These are phyloP conservation scores for Drosophila parthenogenetica DNA, from an alignment of 2,888 invertebrate species.

Conservation along the genomic window DNA sequence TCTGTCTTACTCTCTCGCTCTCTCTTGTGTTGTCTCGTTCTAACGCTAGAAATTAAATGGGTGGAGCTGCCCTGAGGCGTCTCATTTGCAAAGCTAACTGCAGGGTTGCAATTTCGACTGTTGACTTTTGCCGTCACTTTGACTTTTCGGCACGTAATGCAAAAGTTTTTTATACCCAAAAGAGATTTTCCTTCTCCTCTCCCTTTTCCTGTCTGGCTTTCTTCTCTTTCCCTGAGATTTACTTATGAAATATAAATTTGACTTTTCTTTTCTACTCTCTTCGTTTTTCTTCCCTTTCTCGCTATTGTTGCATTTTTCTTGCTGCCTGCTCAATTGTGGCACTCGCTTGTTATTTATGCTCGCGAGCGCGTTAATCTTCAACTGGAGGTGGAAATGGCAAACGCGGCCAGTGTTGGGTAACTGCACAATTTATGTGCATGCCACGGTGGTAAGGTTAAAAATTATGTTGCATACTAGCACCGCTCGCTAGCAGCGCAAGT, in stretches of 20 bases:
- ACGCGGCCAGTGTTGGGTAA: slow-evolving; percentile 48
- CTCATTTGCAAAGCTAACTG: slow-evolving; percentile 53
- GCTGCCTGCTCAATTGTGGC: slow-evolving; percentile 64
- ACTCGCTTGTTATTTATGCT: slow-evolving; percentile 71
- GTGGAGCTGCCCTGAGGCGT: slow-evolving; percentile 23
- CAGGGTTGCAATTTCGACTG: slow-evolving; percentile 70
- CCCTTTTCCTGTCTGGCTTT: not conserved
- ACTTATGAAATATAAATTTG: slow-evolving; percentile 76
- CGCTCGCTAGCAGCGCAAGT: slow-evolving; percentile 31
- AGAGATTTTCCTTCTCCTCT: not conserved
- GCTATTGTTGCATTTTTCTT: slow-evolving; percentile 47
- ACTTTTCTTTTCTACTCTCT: slow-evolving; percentile 25
- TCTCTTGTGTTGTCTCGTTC: not conserved
- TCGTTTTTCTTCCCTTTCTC: not conserved
- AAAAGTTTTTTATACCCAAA: slow-evolving; percentile 47
- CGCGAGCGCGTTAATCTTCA: slow-evolving; percentile 64
- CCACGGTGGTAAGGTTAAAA: slow-evolving; percentile 63
- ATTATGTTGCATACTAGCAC: slow-evolving; percentile 62
- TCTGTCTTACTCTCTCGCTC: slow-evolving; percentile 1
- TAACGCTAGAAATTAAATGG: slow-evolving; percentile 33
- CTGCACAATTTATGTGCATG: slow-evolving; percentile 63
- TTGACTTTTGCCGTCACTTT: slow-evolving; percentile 72
- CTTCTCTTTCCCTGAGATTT: slow-evolving; percentile 42
- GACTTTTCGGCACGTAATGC: slow-evolving; percentile 69
- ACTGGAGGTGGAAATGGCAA: slow-evolving; percentile 42